Evolutionary conservation across 2,797 vertebrate species (phyloP).

Genomic region (Microctenopoma lineatum): DNA sequence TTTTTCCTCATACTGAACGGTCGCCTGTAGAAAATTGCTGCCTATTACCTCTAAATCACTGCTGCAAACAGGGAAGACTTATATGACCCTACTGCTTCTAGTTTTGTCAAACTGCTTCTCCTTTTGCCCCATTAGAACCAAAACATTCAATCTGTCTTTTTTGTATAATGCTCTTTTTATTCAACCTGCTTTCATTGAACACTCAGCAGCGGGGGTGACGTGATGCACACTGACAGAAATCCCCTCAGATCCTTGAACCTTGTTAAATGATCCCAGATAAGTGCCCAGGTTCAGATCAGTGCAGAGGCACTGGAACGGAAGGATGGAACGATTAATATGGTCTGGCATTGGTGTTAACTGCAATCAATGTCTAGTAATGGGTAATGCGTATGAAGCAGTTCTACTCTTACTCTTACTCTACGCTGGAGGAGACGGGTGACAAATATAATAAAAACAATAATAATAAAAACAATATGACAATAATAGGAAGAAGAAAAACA

Average conservation of each 20-base stretch:
- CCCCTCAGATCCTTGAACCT: slow-evolving; percentile 59
- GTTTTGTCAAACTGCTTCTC: slow-evolving; percentile 54
- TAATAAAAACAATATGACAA: too few species aligned
- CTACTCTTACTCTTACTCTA: slow-evolving; percentile 45
- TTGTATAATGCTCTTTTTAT: slow-evolving; percentile 26
- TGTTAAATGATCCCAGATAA: slow-evolving; percentile 68
- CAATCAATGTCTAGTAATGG: slow-evolving; percentile 79
- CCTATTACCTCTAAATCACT: slow-evolving; percentile 58
- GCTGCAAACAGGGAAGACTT: slow-evolving; percentile 43
- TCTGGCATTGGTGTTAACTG: slow-evolving; percentile 70
- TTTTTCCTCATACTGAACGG: slow-evolving; percentile 3
- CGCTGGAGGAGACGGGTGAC: slow-evolving; percentile 1
- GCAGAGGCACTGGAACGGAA: slow-evolving; percentile 49
- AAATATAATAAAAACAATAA: too few species aligned
- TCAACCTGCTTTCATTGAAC: slow-evolving; percentile 43
- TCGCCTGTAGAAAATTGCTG: slow-evolving; percentile 56
- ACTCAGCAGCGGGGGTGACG: slow-evolving; percentile 48
- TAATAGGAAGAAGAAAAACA: too few species aligned
- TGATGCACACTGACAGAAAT: slow-evolving; percentile 65
- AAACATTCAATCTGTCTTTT: slow-evolving; percentile 63
- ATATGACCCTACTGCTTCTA: slow-evolving; percentile 54
- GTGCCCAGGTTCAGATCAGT: slow-evolving; percentile 56
- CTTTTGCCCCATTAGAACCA: slow-evolving; percentile 36
- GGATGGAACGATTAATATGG: slow-evolving; percentile 74
- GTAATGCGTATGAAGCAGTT: slow-evolving; percentile 63